Evolutionary conservation across 2,797 vertebrate species (phyloP), one percentile per base, ranked within the genome.

Genomic region (Mormyrus proboscirostris): DNA sequence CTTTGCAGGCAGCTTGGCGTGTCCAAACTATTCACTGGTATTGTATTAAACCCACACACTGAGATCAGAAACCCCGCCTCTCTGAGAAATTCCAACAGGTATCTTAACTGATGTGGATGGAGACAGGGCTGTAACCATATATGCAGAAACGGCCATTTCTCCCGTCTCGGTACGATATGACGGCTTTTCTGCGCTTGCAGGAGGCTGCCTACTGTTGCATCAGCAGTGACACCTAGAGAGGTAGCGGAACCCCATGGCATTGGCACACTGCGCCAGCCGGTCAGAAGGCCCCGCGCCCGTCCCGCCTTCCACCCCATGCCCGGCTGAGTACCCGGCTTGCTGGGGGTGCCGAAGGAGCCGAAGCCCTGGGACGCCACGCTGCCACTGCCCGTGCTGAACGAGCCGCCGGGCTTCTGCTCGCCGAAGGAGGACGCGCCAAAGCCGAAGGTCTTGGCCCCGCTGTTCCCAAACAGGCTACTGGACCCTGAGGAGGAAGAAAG

Each of bases 311-410:
- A 10, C 16, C 38, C 79, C 0, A 8, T 10, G 84, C 50, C 12
- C 49, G 22, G 47, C 22, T 0, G 25, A 1, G 47, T 96, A 99
- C 98, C 96, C 97, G 96, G 88, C 96, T 99, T 99, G 90, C 94
- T 91, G 0, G 98, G 97, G 59, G 95, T 93, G 87, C 97, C 93
- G 92, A 98, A 99, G 9, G 96, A 96, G 0, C 98, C 98, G 0
- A 99, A 99, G 88, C 98, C 98, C 91, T 99, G 98, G 1, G 97
- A 93, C 0, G 98, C 97, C 16, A 99, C 98, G 0, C 96, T 98
- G 6, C 97, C 98, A n/a, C 91, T 95, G 51, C 97, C 97, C 0
- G 97, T 95, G 91, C 94, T 99, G 95, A 99, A 99, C 0, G 97
- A 98, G 88, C 98, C 98, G 0, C 95, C 76, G 0, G 97, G 90